phyloP scores from a whole-genome alignment of 2,797 vertebrate species.

The Crocodylus rhombifer region DNA sequence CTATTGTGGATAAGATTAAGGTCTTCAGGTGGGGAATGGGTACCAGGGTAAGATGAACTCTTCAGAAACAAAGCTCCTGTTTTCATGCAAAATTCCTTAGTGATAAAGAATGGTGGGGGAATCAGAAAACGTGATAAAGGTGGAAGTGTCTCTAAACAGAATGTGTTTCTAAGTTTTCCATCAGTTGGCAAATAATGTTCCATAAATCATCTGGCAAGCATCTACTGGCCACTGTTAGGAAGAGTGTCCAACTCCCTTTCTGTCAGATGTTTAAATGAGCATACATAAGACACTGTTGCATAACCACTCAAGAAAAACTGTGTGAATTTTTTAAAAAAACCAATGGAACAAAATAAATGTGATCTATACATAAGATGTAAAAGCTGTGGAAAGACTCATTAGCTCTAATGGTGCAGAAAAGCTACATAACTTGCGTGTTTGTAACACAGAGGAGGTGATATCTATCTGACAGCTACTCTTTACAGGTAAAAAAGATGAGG shows the following conservation, averaged over 20 bases:
- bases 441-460: neutral
- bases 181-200: neutral
- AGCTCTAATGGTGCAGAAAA: neutral
- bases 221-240: neutral
- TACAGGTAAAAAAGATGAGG: neutral
- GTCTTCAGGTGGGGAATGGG: neutral
- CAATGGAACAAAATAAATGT: neutral
- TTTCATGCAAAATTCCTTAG: neutral
- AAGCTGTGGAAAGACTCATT: neutral
- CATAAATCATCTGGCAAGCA: rapidly evolving
- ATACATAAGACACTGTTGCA: neutral
- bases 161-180: neutral
- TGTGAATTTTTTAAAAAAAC: neutral
- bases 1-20: neutral
- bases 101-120: neutral
- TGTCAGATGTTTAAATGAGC: neutral
- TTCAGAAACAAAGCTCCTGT: neutral
- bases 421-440: neutral
- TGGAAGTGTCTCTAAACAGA: neutral
- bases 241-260: neutral
- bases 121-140: neutral
- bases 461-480: neutral
- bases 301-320: neutral
- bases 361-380: neutral
- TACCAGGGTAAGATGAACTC: neutral